These are phyloP conservation scores for Saimiri boliviensis DNA, from an alignment of 2,113 vertebrate species.

Conservation along the genomic window DNA sequence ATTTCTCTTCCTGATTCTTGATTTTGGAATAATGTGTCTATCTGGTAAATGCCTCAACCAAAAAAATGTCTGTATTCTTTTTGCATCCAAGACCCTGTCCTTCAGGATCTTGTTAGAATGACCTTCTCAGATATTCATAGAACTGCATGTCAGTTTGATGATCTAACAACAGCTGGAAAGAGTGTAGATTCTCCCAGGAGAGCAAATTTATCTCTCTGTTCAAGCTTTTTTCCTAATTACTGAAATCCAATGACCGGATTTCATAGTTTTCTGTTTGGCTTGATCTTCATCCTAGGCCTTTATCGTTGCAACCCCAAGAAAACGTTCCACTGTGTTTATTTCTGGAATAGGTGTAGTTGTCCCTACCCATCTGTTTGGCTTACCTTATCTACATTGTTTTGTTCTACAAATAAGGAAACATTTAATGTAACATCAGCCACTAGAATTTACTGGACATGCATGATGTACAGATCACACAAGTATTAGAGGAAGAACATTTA, in stretches of 20 bases:
- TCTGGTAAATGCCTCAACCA: background rate
- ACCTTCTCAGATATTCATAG: background rate
- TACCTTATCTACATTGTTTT: background rate
- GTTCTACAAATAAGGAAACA: background rate
- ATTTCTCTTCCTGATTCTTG: conserved; percentile 31
- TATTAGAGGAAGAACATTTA: background rate
- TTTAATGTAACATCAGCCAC: background rate
- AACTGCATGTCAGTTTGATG: background rate
- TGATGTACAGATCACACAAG: background rate
- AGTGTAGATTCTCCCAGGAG: background rate
- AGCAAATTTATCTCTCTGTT: background rate
- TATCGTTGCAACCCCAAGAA: background rate
- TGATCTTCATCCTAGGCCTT: background rate
- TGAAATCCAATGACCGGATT: background rate
- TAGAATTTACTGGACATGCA: background rate
- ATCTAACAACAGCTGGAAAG: background rate
- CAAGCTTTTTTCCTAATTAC: background rate
- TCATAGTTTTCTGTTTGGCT: background rate
- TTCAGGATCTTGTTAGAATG: background rate
- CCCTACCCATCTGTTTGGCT: background rate
- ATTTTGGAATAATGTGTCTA: background rate
- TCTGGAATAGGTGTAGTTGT: background rate
- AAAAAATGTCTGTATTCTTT: background rate
- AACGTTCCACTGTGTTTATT: background rate
- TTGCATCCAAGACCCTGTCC: background rate